Evolutionary conservation across 2,113 vertebrate species (phyloP), one percentile per base, ranked within the genome.

Genomic region (Callopanchax toddi): DNA sequence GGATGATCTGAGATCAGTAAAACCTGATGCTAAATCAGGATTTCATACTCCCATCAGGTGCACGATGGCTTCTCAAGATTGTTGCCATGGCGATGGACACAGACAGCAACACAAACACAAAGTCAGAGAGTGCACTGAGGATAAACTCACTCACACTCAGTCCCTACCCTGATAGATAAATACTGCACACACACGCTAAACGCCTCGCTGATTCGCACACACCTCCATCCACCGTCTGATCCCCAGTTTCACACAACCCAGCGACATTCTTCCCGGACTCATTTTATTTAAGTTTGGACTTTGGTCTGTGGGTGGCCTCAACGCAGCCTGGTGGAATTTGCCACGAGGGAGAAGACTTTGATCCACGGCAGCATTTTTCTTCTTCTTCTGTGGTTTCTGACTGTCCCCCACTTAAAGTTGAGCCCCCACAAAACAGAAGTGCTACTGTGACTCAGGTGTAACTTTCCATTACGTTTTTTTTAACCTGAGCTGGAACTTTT

Each of bases 321-420:
- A 63, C 81, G 63, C 69, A 25, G 58, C 59, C 29, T 17, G 44
- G 87, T 70, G 87, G 79, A 89, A 91, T 87, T 88, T 89, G 50
- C 76, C 85, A 80, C 22, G 21, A 73, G 60, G 37, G 50, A 58
- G 74, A 32, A 7, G 29, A 32, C 73, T 80, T 78, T 80, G 81
- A 80, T 81, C 66, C 25, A 1, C 62, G 1, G 25, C 48, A 22
- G 40, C 50, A 13, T 51, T 61, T 10, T 39, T 59, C 60, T 56
- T 65, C 68, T 79, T 82, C 76, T 76, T 79, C 78, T 79, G 55
- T 62, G 71, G 84, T 83, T 11, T 79, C 66, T 22, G 18, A 67
- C 36, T 42, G 51, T 58, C 51, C 29, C 2, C 53, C 40, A 3
- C 36, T 45, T 58, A 29, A 36, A 12, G 8, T 42, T 12, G 37